Percentiles rank a stretch among this genome's conserved stretches.
Evolutionary conservation across 2,113 vertebrate genomes (phyloP).

Genomic region (Bubo bubo): DNA sequence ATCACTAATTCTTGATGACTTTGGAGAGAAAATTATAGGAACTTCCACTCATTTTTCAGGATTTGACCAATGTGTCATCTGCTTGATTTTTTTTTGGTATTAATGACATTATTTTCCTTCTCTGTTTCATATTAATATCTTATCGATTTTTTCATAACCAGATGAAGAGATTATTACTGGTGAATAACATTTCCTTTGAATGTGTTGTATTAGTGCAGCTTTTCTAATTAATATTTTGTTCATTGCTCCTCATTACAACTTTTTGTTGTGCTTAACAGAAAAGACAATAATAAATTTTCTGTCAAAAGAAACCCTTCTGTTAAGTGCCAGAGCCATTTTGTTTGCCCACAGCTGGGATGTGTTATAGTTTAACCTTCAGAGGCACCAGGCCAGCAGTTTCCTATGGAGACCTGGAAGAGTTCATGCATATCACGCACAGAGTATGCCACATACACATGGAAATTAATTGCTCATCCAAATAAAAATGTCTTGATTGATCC

Average conservation of each 20-base stretch:
- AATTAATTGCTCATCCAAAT: neutral
- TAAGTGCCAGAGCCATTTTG: conserved; percentile 41
- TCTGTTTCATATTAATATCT: neutral
- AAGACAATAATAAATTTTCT: conserved; percentile 12
- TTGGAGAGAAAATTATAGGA: neutral
- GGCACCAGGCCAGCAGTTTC: neutral
- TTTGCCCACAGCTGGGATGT: conserved; percentile 29
- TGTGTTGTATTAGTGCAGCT: neutral
- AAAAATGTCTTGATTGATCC: neutral
- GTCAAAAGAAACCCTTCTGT: neutral
- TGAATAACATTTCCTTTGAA: neutral
- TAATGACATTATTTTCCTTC: neutral
- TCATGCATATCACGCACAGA: neutral
- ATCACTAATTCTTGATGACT: neutral
- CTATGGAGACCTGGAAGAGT: conserved; percentile 4
- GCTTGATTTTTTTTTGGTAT: neutral
- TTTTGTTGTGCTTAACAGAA: conserved; percentile 17
- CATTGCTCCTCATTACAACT: neutral
- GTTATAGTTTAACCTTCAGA: conserved; percentile 4
- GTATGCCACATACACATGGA: neutral
- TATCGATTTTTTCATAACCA: neutral
- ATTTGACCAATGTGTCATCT: neutral
- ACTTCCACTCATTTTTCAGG: neutral
- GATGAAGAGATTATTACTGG: neutral
- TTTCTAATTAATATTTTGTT: conserved; percentile 54